phyloP scores from a whole-genome alignment of 2,113 vertebrate genomes.

The Zonotrichia leucophrys region DNA sequence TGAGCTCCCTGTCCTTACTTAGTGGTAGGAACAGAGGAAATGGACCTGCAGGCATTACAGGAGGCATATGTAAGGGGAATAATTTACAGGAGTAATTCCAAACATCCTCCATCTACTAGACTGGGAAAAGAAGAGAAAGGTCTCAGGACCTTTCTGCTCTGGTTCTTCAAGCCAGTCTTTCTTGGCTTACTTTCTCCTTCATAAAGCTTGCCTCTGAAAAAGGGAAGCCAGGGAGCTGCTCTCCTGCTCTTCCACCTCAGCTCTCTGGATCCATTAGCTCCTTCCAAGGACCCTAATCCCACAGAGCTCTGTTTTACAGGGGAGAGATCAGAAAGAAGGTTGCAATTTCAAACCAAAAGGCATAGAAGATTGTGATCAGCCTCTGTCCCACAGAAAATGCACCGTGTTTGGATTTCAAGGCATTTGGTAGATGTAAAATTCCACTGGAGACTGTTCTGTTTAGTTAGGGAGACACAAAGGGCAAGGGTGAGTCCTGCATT shows the following conservation, averaged over 20 bases:
- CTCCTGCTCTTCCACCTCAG: neutral
- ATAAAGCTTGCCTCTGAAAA: neutral
- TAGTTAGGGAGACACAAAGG: neutral
- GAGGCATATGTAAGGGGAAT: fast-evolving
- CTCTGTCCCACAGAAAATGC: neutral
- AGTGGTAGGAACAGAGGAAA: neutral
- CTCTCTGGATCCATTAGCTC: neutral
- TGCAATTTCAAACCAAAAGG: neutral
- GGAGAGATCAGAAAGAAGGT: neutral
- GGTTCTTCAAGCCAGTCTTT: neutral
- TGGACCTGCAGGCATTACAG: neutral
- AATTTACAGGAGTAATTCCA: neutral
- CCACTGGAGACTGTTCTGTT: neutral
- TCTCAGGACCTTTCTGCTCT: neutral
- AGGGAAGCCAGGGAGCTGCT: neutral
- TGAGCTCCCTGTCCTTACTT: neutral
- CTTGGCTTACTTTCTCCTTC: neutral
- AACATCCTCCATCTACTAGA: neutral
- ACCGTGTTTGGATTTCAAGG: neutral
- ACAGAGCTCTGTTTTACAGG: neutral
- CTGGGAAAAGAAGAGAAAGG: neutral
- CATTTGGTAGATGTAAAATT: neutral
- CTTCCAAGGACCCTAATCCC: neutral
- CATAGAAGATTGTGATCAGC: neutral
- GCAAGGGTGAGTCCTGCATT: neutral